Evolutionary conservation across 2,113 vertebrate species (phyloP).

Genomic region (Tretioscincus oriximinensis): DNA sequence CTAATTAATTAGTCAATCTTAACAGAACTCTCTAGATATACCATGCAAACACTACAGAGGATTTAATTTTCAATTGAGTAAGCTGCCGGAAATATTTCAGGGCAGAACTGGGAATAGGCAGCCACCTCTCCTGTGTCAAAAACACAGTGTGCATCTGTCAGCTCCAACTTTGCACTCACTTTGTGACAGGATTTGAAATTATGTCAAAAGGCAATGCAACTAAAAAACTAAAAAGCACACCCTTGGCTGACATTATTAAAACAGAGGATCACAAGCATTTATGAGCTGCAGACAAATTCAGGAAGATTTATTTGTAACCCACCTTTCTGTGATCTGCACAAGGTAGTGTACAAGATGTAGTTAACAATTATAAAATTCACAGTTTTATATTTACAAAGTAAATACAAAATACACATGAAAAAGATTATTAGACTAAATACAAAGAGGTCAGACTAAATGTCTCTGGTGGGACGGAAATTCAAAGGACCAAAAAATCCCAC

Average conservation of each 20-base stretch:
- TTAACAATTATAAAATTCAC: too few species aligned
- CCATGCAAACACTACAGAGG: constrained; percentile 20
- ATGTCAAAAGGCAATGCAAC: not conserved
- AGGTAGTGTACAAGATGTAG: too few species aligned
- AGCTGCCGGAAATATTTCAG: constrained; percentile 12
- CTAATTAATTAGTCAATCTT: constrained; percentile 48
- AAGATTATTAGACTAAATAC: too few species aligned
- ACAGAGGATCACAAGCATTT: not conserved
- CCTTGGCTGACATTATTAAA: not conserved
- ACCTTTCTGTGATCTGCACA: not conserved
- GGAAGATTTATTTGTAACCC: not conserved
- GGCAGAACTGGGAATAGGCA: not conserved
- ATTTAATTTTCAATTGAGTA: constrained; percentile 13
- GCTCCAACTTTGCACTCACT: not conserved
- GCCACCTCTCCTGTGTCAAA: not conserved
- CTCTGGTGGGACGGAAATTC: too few species aligned
- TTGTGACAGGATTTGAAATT: not conserved
- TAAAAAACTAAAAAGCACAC: not conserved
- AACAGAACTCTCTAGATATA: constrained; percentile 41
- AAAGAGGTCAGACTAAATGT: too few species aligned
- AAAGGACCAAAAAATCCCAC: too few species aligned
- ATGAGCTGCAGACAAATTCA: not conserved
- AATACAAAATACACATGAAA: too few species aligned
- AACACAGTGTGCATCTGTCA: not conserved
- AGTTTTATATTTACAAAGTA: too few species aligned